Evolutionary conservation across 1,140 invertebrate genomes (phyloP), one percentile per base, ranked within the genome.

Genomic region (Rhagoletis pomonella): DNA sequence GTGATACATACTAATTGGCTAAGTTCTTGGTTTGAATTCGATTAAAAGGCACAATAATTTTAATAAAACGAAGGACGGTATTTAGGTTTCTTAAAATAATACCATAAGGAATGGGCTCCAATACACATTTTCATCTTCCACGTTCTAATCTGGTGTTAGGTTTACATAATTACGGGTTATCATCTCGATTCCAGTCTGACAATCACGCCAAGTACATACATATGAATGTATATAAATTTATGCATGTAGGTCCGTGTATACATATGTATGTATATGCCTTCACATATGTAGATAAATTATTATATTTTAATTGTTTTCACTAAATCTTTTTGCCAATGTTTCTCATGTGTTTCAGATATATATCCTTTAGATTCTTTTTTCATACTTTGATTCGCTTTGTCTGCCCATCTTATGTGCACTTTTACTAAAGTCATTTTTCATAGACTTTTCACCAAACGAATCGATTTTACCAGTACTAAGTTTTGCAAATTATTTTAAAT

Each of bases 341-440:
- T 42, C 39, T 17, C 3, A 73, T 73, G 44, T 73, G 42, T 73
- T 73, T 73, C 9, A 73, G 44, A 44, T 44, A 14, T 44, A 73
- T 73, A 29, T 29, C 29, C 29, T 73, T 73, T 73, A 1, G 39
- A 44, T 73, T 73, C 67, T 73, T 73, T 73, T 73, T 42, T 73
- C 67, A 44, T 69, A 73, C 39, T 73, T 73, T 73, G 39, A 73
- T 73, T 73, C 14, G 44, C 67, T 47, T 73, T n/a, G 1, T 47
- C 67, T 47, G 39, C 67, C 67, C 67, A 29, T 73, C 42, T 12
- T 73, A 42, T 42, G 42, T 14, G 42, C 12, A 44, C 67, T 73
- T 42, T 17, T 42, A 73, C 42, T 47, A 73, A 44, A 73, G 67
- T 39, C 67, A 73, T 73, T 73, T 73, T 73, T 73, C 67, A 73